Evolutionary conservation across 2,113 vertebrate species (phyloP).

Genomic region (Nerophis ophidion): DNA sequence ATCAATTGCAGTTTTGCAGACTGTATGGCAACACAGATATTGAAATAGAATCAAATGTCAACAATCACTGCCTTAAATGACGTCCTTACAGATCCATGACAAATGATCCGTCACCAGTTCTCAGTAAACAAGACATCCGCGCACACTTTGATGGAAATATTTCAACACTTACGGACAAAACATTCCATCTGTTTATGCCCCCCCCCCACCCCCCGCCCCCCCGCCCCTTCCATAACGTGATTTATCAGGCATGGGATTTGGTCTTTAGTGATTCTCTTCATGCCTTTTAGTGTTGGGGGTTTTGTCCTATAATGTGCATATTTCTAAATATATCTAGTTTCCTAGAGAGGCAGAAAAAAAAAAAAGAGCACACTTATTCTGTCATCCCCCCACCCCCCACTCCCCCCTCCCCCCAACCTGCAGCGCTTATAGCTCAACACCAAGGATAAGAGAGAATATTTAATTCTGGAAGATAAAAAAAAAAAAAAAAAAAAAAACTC

Average conservation of each 20-base stretch:
- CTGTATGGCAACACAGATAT: too few species aligned
- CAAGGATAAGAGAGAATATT: conserved; percentile 69
- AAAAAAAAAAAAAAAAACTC: conserved; percentile 29
- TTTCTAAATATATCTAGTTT: conserved; percentile 69
- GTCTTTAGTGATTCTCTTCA: conserved; percentile 16
- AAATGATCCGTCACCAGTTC: conserved; percentile 22
- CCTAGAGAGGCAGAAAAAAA: conserved; percentile 46
- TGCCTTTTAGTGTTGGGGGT: conserved; percentile 31
- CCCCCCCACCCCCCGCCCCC: conserved; percentile 24
- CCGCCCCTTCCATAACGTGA: conserved; percentile 47
- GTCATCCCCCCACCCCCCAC: conserved; percentile 17
- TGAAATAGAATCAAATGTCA: too few species aligned
- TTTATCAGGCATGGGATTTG: conserved; percentile 53
- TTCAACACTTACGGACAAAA: conserved; percentile 43
- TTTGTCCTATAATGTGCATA: conserved; percentile 55
- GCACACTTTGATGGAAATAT: conserved; percentile 38
- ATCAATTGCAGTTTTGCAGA: too few species aligned
- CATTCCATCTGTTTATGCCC: conserved; percentile 27
- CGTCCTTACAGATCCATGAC: background rate
- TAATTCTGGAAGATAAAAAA: conserved; percentile 57
- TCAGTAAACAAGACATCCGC: conserved; percentile 28
- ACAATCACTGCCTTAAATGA: too few species aligned
- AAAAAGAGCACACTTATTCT: conserved; percentile 7
- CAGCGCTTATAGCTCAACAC: conserved; percentile 55
- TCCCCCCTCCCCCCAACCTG: conserved; percentile 36